phyloP scores from a whole-genome alignment of 2,113 vertebrate genomes.

The Pleuronectes platessa region DNA sequence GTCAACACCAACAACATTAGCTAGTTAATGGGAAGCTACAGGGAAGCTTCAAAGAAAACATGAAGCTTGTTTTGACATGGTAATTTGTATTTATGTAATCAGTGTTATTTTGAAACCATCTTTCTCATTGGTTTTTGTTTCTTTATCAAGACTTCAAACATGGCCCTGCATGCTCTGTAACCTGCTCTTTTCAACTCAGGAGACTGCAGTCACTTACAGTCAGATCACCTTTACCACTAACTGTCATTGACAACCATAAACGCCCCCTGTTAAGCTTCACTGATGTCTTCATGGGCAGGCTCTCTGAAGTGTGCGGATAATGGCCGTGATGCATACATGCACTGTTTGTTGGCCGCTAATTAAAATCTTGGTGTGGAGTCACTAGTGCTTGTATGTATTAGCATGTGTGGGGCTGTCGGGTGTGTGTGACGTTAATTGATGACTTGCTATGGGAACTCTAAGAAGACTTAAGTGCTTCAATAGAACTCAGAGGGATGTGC shows the following conservation, averaged over 20 bases:
- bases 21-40: too few relatives aligned
- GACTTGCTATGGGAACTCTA: conserved; percentile 11
- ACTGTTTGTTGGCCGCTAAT: conserved; percentile 35
- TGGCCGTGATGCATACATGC: conserved; percentile 9
- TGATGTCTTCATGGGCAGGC: conserved; percentile 28
- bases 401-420: neutral
- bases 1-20: too few relatives aligned
- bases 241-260: conserved; percentile 31
- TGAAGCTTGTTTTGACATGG: too few relatives aligned
- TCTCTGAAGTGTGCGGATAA: conserved; percentile 41
- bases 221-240: conserved; percentile 13
- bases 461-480: conserved; percentile 7
- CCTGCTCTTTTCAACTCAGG: neutral
- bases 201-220: neutral
- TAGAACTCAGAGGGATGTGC: conserved; percentile 6
- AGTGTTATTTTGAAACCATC: neutral
- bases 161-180: neutral
- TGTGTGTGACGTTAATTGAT: conserved; percentile 29
- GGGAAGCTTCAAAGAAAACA: too few relatives aligned
- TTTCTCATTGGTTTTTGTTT: neutral
- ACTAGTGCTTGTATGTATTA: neutral
- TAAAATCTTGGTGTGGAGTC: conserved; percentile 35
- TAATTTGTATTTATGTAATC: neutral
- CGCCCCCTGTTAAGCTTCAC: neutral
- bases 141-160: neutral